Base-by-base conservation (phyloP, 2,888 invertebrate species). In the Trisateles emortualis region DNA sequence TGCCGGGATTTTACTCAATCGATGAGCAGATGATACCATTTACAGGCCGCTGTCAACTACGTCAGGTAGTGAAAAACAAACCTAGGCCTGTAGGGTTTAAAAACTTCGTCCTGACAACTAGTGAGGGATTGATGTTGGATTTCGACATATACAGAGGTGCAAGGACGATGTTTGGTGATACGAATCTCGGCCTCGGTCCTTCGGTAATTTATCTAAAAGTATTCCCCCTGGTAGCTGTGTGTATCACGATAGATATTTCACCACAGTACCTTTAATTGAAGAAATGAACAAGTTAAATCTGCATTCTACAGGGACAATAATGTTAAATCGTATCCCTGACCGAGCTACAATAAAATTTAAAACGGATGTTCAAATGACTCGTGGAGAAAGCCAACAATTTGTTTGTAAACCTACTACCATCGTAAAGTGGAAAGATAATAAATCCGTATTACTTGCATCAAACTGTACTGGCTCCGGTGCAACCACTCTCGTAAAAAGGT, bases 171-270 rank as follows among this genome's bases (percentile, higher is more conserved):
- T 22, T 22, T 22, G 22, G 22, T 22, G 5, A 22, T 5, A 22
- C 22, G 3, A 22, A 2, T 22, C 22, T 22, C 5, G 22, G 22
- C 22, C 22, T 22, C 5, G 22, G 22, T 5, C 22, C 22, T 3
- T 22, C 22, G 5, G 5, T 22, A 22, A 22, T 22, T 22, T 22
- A 22, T 22, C 22, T 22, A 22, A 22, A 22, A 22, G 22, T 22
- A 22, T 22, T 22, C 29, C 29, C 9, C 29, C 29, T 9, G 69
- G 66, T 1, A 72, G 72, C 38, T 74, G 72, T 57, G 39, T 71
- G 0, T 74, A 65, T 29, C 63, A 63, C 42, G 69, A 69, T 42
- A 24, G 65, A 0, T 70, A 61, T 59, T 72, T 69, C 30, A 64
- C 69, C 0, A 66, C 72, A 2, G 43, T 70, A 10, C 56, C 64